A percentile compares a stretch with the other conserved stretches of the same genome.
Conservation (phyloP, 2,888 invertebrate species). For the Rhabditoides inermis region DNA sequence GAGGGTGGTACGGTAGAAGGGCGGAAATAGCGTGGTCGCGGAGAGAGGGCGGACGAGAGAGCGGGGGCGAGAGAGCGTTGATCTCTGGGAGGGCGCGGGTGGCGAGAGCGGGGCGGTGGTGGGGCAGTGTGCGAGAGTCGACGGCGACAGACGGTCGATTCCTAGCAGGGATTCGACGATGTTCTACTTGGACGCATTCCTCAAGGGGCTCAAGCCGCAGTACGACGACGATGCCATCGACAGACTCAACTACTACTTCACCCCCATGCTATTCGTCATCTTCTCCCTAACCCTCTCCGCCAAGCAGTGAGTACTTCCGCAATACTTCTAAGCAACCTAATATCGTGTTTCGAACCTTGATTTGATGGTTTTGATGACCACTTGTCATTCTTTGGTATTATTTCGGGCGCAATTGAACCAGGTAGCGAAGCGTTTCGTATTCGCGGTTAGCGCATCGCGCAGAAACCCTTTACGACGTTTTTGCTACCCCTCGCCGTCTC, state of each 20-base stretch:
- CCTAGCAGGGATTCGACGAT: conserved; percentile 15
- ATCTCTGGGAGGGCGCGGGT: neutral
- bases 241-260: conserved; percentile 51
- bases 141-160: neutral
- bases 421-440: too few species aligned
- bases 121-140: neutral
- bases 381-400: too few species aligned
- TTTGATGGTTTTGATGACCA: too few species aligned
- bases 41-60: neutral
- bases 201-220: conserved; percentile 50
- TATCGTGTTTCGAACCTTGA: too few species aligned
- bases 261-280: conserved; percentile 49
- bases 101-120: conserved; percentile 3
- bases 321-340: neutral
- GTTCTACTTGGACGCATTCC: conserved; percentile 51
- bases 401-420: too few species aligned
- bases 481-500: too few species aligned
- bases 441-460: too few species aligned
- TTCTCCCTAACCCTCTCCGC: conserved; percentile 50
- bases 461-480: too few species aligned
- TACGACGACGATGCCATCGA: conserved; percentile 51
- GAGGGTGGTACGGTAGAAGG: neutral
- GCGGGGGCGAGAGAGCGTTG: conserved; percentile 7
- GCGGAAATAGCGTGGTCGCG: neutral
- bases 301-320: conserved; percentile 38